Conservation (phyloP, 2,113 vertebrate genomes). For the Toxotes jaculatrix region DNA sequence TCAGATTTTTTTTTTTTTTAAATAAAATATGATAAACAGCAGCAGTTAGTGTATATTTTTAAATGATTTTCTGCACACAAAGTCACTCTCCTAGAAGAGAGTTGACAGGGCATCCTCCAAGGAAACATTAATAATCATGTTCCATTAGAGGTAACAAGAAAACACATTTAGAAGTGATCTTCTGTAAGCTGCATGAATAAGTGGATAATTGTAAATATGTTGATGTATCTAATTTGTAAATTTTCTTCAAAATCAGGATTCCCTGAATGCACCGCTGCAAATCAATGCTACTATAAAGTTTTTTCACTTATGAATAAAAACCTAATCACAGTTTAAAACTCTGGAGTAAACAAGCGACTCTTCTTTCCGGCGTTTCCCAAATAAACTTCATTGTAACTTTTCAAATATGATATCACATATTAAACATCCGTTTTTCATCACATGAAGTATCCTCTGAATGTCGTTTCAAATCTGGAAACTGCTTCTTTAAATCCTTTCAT, state of each 20-base stretch:
- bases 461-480: not conserved
- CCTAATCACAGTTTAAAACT: slow-evolving; percentile 17
- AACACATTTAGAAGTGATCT: slow-evolving; percentile 85
- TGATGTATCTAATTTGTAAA: slow-evolving; percentile 46
- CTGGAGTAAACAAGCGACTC: not conserved
- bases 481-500: slow-evolving; percentile 46
- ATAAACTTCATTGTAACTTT: slow-evolving; percentile 32
- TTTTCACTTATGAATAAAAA: slow-evolving; percentile 48
- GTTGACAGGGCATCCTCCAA: slow-evolving; percentile 89
- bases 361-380: not conserved
- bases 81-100: slow-evolving; percentile 68
- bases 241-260: slow-evolving; percentile 5
- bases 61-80: slow-evolving; percentile 88
- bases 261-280: not conserved
- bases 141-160: slow-evolving; percentile 86
- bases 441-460: slow-evolving; percentile 3
- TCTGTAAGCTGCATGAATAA: slow-evolving; percentile 59
- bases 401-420: slow-evolving; percentile 30
- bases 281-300: not conserved
- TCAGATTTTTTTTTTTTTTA: slow-evolving; percentile 82
- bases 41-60: slow-evolving; percentile 92
- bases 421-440: slow-evolving; percentile 6
- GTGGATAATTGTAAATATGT: slow-evolving; percentile 47
- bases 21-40: slow-evolving; percentile 95
- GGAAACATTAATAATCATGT: slow-evolving; percentile 95